Evolutionary conservation across 2,797 vertebrate genomes (phyloP).

Genomic region (Enteromius afrohamiltoni): DNA sequence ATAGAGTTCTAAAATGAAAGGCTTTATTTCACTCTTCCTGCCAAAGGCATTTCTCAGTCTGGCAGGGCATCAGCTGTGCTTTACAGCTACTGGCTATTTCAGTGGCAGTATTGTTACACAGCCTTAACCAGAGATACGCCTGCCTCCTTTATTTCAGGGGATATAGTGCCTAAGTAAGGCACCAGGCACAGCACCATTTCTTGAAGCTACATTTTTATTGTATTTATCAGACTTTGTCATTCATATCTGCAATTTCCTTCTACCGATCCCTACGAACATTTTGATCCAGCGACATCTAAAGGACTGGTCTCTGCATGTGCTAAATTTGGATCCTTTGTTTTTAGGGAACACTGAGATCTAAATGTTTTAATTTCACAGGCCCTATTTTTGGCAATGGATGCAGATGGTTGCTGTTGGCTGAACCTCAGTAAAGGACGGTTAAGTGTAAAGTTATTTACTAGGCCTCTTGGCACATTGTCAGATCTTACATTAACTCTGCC

Average conservation of each 20-base stretch:
- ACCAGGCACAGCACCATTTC: neutral
- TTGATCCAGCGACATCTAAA: neutral
- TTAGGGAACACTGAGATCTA: slow-evolving; percentile 1
- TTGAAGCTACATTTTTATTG: neutral
- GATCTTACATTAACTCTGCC: slow-evolving; percentile 1
- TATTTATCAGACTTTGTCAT: neutral
- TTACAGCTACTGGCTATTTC: slow-evolving; percentile 48
- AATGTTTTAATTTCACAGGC: slow-evolving; percentile 15
- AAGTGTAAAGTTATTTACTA: slow-evolving; percentile 14
- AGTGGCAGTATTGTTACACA: slow-evolving; percentile 44
- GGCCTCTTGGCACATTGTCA: neutral
- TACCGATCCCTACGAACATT: neutral
- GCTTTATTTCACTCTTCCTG: slow-evolving; percentile 51
- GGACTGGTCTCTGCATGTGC: neutral
- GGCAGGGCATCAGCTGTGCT: slow-evolving; percentile 40
- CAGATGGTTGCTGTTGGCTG: slow-evolving; percentile 30
- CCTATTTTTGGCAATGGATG: slow-evolving; percentile 1
- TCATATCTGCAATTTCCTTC: neutral
- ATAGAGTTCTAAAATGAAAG: slow-evolving; percentile 56
- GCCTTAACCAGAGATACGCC: slow-evolving; percentile 20
- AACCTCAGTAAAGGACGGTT: slow-evolving; percentile 15
- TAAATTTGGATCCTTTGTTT: slow-evolving; percentile 23
- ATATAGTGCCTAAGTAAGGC: slow-evolving; percentile 18
- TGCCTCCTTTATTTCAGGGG: slow-evolving; percentile 4
- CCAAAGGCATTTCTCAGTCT: slow-evolving; percentile 46